Base-by-base conservation (phyloP, 2,113 vertebrate genomes). In the Cyprinus carpio region DNA sequence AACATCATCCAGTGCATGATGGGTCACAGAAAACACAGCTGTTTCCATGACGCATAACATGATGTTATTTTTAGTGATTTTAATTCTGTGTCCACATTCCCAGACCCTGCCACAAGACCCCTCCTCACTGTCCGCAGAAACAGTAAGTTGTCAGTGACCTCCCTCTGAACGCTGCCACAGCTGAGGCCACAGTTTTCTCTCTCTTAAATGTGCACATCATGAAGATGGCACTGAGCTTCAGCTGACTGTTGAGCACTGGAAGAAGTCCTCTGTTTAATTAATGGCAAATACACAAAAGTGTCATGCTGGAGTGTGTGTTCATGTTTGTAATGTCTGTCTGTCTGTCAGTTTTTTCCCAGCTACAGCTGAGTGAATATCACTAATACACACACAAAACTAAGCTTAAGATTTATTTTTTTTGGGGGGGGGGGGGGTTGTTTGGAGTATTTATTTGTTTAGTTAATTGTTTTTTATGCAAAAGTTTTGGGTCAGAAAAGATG, bases 41-140 rank as follows among this genome's bases (percentile, higher is more conserved):
- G 29, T 75, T 85, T 27, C 37, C 7, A 75, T 81, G 67, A 49
- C 29, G 37, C 54, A 37, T 51, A 8, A 64, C 10, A 81, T 51
- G n/a, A 58, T 62, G 31, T 65, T 54, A 54, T 69, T 51, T 76
- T 27, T 79, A 69, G 46, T 88, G 81, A 88, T 29, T 23, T n/a
- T 75, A 51, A 40, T 75, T 88, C 77, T 91, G 72, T 89, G 80
- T 91, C 65, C 69, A 87, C 79, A 76, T 88, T 84, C 69, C 78
- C 88, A 89, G 87, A 87, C 86, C 75, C 84, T 77, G 75, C 87
- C 84, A 82, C 85, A 75, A 84, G 90, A 90, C 56, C 86, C 76
- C 37, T 88, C 74, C 85, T 83, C 86, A 23, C 51, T 81, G 69
- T 88, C 87, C 40, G 81, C 71, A 43, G 83, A 89, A 83, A 88